Percentiles rank a stretch among this genome's conserved stretches.
phyloP scores from a whole-genome alignment of 1,140 invertebrate genomes.

The Varroa destructor region DNA sequence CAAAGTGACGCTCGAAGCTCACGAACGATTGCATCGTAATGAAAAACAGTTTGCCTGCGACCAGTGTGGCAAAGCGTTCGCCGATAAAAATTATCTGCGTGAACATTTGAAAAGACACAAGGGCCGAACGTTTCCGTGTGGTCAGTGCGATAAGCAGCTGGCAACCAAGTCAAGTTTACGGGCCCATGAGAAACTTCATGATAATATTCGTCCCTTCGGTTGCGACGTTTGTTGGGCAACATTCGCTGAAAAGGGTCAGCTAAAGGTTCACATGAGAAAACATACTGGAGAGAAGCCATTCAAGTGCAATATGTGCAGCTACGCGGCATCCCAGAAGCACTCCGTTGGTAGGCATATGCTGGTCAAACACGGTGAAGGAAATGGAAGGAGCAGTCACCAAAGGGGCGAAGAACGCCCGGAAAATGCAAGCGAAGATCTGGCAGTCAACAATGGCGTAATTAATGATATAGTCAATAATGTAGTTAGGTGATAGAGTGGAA shows the following conservation, averaged over 20 bases:
- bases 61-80: conserved; percentile 70
- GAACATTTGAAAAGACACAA: conserved; percentile 72
- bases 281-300: conserved; percentile 35
- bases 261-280: conserved; percentile 35
- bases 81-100: conserved; percentile 68
- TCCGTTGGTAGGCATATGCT: too few species aligned
- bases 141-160: conserved; percentile 69
- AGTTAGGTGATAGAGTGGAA: too few species aligned
- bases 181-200: conserved; percentile 35
- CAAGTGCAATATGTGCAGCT: conserved; percentile 23
- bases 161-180: conserved; percentile 53
- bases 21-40: conserved; percentile 74
- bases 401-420: too few species aligned
- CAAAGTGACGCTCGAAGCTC: conserved; percentile 77
- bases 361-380: too few species aligned
- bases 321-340: background rate
- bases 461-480: too few species aligned
- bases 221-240: conserved; percentile 33
- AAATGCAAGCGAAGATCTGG: too few species aligned
- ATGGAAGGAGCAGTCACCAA: too few species aligned
- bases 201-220: conserved; percentile 34
- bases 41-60: conserved; percentile 75
- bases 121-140: conserved; percentile 64
- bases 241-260: conserved; percentile 3
- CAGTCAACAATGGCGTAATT: too few species aligned